Conservation (phyloP, 2,888 invertebrate species). For the Brenthis ino region DNA sequence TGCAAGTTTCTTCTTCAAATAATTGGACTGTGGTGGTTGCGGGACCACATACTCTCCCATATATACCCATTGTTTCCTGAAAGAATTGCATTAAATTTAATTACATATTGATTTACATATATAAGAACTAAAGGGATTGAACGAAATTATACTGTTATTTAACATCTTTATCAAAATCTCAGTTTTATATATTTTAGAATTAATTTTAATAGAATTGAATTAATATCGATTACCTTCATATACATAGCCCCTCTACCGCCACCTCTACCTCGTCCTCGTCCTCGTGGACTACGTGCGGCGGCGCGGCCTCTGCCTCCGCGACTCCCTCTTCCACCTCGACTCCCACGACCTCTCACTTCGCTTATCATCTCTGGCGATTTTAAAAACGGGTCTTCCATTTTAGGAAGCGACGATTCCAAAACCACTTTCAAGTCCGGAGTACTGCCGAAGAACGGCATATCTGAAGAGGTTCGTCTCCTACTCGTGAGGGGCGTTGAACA, state of each 20-base stretch:
- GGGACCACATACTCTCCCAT: conserved; percentile 75
- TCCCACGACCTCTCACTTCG: conserved; percentile 42
- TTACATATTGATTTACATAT: background rate
- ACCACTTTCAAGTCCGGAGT: conserved; percentile 53
- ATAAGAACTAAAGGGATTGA: too few species aligned
- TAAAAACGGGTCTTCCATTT: conserved; percentile 54
- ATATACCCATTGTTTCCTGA: conserved; percentile 77
- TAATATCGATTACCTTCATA: conserved; percentile 51
- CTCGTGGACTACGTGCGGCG: conserved; percentile 50
- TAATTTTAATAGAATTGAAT: background rate
- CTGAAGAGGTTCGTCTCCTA: conserved; percentile 54
- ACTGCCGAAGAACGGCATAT: conserved; percentile 49
- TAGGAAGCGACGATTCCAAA: conserved; percentile 46
- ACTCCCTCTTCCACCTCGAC: conserved; percentile 44
- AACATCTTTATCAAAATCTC: background rate
- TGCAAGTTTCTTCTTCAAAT: conserved; percentile 88
- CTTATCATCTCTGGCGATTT: conserved; percentile 56
- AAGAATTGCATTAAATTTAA: conserved; percentile 37
- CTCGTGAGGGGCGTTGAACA: conserved; percentile 66
- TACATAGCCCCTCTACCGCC: conserved; percentile 67
- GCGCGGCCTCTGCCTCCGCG: conserved; percentile 63
- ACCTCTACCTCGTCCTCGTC: conserved; percentile 66
- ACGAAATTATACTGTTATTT: background rate
- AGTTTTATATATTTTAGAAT: too few species aligned
- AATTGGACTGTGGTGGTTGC: conserved; percentile 81